Evolutionary conservation across 2,888 invertebrate genomes (phyloP).

Genomic region (Sepioteuthis lessoniana): DNA sequence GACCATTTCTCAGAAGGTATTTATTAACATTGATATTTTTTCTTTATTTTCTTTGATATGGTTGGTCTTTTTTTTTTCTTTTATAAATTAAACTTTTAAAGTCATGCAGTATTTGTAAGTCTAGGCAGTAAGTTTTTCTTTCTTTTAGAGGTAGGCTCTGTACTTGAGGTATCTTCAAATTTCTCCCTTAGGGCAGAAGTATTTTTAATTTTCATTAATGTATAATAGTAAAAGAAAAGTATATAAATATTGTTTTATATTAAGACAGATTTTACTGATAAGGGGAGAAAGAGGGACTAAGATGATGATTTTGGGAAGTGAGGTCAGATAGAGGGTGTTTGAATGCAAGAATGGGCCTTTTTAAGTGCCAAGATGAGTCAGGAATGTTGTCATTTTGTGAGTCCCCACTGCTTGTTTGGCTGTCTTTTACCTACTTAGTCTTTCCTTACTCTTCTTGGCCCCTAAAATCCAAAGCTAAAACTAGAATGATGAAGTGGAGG

Average conservation of each 20-base stretch:
- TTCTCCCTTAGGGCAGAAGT: background rate
- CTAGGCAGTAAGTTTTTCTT: background rate
- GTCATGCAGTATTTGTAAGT: background rate
- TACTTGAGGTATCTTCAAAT: background rate
- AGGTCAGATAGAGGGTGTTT: background rate
- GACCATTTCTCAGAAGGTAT: too few relatives aligned
- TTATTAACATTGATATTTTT: too few relatives aligned
- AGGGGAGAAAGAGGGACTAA: background rate
- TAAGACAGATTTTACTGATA: background rate
- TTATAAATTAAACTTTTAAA: background rate
- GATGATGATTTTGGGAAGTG: background rate
- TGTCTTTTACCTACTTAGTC: background rate
- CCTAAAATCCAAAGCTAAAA: background rate
- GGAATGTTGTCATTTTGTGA: background rate
- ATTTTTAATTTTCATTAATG: background rate
- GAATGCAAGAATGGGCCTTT: background rate
- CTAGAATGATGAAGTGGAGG: background rate
- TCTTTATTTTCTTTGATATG: too few relatives aligned
- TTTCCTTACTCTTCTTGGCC: background rate
- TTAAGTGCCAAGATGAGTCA: background rate
- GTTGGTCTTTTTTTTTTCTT: too few relatives aligned
- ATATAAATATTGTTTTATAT: background rate
- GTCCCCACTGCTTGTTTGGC: background rate
- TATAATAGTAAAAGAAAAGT: too few relatives aligned
- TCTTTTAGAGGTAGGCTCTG: background rate